Evolutionary conservation across 92 coral and sea anemone species (phyloP), one percentile per base, ranked within the genome.

Genomic region (Nematostella vectensis): DNA sequence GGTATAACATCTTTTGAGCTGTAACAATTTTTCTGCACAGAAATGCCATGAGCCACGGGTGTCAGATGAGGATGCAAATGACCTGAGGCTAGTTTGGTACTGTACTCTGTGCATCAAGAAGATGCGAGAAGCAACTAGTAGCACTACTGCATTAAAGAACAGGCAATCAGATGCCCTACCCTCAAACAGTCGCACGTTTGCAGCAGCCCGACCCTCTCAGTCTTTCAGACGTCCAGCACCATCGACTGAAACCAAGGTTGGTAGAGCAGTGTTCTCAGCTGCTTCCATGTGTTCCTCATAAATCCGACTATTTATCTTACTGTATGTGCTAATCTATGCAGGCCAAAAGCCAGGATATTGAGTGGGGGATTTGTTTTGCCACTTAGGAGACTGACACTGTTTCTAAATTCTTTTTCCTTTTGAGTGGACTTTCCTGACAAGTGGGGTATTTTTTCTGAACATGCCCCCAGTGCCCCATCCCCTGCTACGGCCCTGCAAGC

Each of bases 1-100:
- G n/a, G n/a, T n/a, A n/a, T n/a, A n/a, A n/a, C n/a, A n/a, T 33
- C 15, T 33, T 33, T 6, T 33, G 40, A 6, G 8, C 40, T 33
- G 40, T 15, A 11, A 44, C 22, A 15, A 28, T 26, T 11, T 27
- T 66, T 36, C n/a, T 42, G 52, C 26, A 27, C 69, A 85, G 94
- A 81, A 85, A 67, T 91, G 98, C 33, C 98, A 91, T 63, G 94
- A 91, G 52, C 87, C 98, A 45, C 67, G 88, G 23, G 88, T 91
- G 24, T 69, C 88, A 55, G 98, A 91, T 67, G 88, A 88, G 67
- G 94, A 77, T 74, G 89, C 81, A 4, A 86, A 91, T 67, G 98
- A 91, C 57, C 91, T 80, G 1, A 71, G 98, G 17, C 85, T 81
- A 31, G 95, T 91, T 1, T 91, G 98, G 98, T 91, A 91, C 48